Percentiles rank a stretch among this genome's conserved stretches.
Conservation (phyloP, 2,888 invertebrate genomes). For the Agriopis marginaria region DNA sequence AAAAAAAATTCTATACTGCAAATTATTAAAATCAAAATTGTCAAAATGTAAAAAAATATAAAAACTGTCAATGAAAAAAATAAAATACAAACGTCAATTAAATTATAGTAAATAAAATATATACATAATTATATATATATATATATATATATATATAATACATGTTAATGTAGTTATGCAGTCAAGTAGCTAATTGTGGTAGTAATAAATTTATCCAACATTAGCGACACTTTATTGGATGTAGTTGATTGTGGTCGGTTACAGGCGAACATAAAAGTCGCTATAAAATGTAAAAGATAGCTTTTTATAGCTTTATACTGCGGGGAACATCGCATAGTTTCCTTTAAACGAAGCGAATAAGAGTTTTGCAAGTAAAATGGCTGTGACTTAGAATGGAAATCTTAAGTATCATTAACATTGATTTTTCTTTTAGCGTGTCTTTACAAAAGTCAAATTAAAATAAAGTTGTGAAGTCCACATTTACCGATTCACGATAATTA, state of each 20-base stretch:
- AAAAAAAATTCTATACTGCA: no score
- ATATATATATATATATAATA: no score
- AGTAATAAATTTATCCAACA: constrained; percentile 32
- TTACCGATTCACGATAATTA: no score
- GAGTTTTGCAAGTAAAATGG: constrained; percentile 48
- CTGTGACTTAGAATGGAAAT: constrained; percentile 34
- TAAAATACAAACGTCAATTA: background rate
- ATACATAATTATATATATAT: no score
- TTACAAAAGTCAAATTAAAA: background rate
- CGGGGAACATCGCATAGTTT: constrained; percentile 42
- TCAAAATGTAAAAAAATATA: no score
- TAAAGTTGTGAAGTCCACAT: background rate
- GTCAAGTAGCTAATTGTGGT: constrained; percentile 25
- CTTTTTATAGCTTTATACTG: constrained; percentile 46
- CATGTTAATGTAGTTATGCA: background rate
- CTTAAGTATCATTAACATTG: constrained; percentile 40
- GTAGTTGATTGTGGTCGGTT: constrained; percentile 47
- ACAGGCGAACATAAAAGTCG: constrained; percentile 46
- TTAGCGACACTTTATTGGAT: constrained; percentile 37
- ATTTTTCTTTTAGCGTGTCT: constrained; percentile 22
- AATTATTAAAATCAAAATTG: no score
- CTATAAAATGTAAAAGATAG: constrained; percentile 49
- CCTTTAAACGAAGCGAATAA: constrained; percentile 40
- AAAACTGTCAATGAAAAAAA: no score
- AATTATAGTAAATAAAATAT: no score